Evolutionary conservation across 2,113 vertebrate genomes (phyloP), one percentile per base, ranked within the genome.

Genomic region (Peucedramus taeniatus): DNA sequence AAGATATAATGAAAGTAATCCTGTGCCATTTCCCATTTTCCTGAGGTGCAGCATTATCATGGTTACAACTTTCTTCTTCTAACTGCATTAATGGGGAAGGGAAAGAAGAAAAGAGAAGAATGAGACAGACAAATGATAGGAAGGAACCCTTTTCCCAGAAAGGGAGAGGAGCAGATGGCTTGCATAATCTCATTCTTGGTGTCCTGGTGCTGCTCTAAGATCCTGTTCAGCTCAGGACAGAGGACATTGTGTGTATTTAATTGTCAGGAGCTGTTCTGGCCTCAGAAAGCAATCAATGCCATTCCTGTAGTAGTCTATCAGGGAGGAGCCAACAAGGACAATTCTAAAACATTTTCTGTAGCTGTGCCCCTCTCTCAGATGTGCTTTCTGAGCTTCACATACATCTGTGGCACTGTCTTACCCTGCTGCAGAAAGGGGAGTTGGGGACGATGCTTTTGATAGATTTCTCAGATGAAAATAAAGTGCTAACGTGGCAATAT

Each of bases 21-120:
- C 78, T 60, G 54, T 53, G 45, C 61, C 69, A 42, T 83, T 96
- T 95, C n/a, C 63, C 57, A 50, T 31, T 92, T 89, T 80, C 45
- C 64, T 16, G 71, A 40, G 66, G 71, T 59, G 78, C 70, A 93
- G 19, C 50, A 17, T 81, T 86, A 42, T 59, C 88, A 15, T 11
- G 35, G 77, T 71, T 94, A 80, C 21, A 78, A n/a, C 50, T 77
- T 88, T 95, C 50, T 94, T n/a, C 12, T 66, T 77, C 26, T 31
- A 85, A 45, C 51, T 87, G 61, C 39, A 6, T 31, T 94, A 74
- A 77, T 70, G 45, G 33, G 23, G 7, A 63, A 80, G 9, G 23
- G 28, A 20, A 39, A 68, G 30, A 54, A 69, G 19, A 26, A 35
- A 78, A 39, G 26, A 61, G 28, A 47, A 68, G n/a, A 76, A 60